Base-by-base conservation (phyloP, 1,140 invertebrate species). In the Aleiodes sp. region DNA sequence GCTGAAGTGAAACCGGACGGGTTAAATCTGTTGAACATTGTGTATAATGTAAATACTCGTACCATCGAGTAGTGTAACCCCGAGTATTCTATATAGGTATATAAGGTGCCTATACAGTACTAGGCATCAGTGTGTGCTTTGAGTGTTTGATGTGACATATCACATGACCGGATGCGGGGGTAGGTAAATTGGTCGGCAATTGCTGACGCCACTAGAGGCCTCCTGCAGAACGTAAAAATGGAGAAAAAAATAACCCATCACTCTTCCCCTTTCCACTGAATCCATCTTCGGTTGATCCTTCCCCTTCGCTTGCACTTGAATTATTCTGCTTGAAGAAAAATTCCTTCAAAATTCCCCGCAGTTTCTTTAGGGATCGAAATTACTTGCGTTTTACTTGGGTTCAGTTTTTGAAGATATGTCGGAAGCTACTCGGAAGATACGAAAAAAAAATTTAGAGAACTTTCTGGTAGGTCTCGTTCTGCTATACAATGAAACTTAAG, bases 181-280 rank as follows among this genome's bases (percentile, higher is more conserved):
- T 86, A 86, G 84, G 84, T 85, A 84, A 86, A 86, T 86, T 86
- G 81, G 80, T 80, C 80, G 79, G 82, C 83, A 86, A 86, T 86
- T 86, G 84, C 79, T 84, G 80, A 86, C 82, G 84, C 83, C 83
- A 85, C 84, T 76, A 70, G 67, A 68, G 63, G 46, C 67, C 21
- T 52, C 24, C 26, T 29, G 28, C 56, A 67, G 56, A 41, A 43
- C 9, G 28, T 24, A 24, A 64, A 41, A 64, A 52, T 19, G 33
- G n/a, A 64, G 19, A 65, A 52, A 82, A 76, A 79, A 77, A 76
- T 73, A 69, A 60, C 41, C 29, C 19, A 63, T 68, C 26, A 28
- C 35, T 33, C 29, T 66, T 21, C 31, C 33, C 56, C 14, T 65
- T 57, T 39, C 9, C 24, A 21, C 35, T 59, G 37, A 29, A 19